Evolutionary conservation across 2,797 vertebrate genomes (phyloP), one percentile per base, ranked within the genome.

Genomic region (Melanotaenia maccullochi): DNA sequence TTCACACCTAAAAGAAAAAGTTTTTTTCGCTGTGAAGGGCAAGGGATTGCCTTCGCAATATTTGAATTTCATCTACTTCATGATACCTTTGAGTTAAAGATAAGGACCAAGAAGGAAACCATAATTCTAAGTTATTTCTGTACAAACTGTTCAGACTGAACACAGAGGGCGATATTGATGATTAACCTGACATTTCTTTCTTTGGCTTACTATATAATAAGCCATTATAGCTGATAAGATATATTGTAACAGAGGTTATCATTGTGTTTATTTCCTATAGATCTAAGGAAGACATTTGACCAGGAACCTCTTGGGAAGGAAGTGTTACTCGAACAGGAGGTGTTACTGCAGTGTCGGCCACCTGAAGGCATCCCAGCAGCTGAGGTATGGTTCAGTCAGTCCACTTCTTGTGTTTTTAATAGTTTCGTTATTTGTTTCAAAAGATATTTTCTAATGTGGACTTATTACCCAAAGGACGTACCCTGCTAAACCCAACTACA

Each of bases 221-320:
- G n/a, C 20, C 14, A 25, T 71, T 14, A 56, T 14, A 42, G 44
- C 0, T 20, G 24, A 20, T 70, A 42, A 32, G 11, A 66, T 51
- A 32, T 1, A 22, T 14, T 60, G n/a, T 73, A 3, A 12, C n/a
- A 3, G n/a, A 65, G 12, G n/a, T 4, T 38, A 36, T 71, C 28
- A 13, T 76, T 60, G 58, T 68, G 2, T 75, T 7, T 87, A 44
- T 78, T 81, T 51, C 4, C 73, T 73, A 0, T 72, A 99, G 98
- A 99, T 91, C 93, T 99, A 59, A 95, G 96, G 82, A 99, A 99
- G 85, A 98, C 97, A 0, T 99, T 99, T 20, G 98, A 99, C 84
- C 97, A 99, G 85, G 98, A 99, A 65, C 98, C 98, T n/a, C 88
- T 99, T 35, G 98, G 98, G 54, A 99, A 99, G 85, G 97, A 99